Percentiles rank a stretch among this genome's conserved stretches.
Conservation (phyloP, 2,888 invertebrate species). For the Drosophila nr. medialis region DNA sequence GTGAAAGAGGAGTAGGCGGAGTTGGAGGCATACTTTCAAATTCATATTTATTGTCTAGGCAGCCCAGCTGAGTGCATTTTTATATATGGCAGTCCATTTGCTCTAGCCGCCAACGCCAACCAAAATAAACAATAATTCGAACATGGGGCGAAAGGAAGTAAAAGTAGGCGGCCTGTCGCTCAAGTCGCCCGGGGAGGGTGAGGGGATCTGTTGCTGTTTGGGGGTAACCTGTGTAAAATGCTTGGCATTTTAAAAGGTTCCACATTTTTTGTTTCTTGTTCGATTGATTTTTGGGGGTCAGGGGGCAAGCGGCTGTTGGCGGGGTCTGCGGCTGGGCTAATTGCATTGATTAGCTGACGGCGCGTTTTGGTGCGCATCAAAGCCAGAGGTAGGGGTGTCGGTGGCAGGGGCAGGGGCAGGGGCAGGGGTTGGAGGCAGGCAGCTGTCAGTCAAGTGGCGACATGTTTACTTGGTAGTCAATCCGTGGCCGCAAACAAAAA, state of each 20-base stretch:
- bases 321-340: slow-evolving; percentile 64
- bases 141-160: slow-evolving; percentile 52
- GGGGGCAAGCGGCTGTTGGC: slow-evolving; percentile 24
- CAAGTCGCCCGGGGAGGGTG: background rate
- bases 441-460: slow-evolving; percentile 79
- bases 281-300: slow-evolving; percentile 59
- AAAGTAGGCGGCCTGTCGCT: slow-evolving; percentile 37
- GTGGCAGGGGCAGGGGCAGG: background rate
- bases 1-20: background rate
- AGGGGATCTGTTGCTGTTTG: slow-evolving; percentile 5
- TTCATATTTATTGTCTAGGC: slow-evolving; percentile 80
- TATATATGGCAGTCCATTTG: slow-evolving; percentile 78
- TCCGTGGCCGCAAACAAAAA: slow-evolving; percentile 57
- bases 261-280: slow-evolving; percentile 51
- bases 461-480: slow-evolving; percentile 72
- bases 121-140: slow-evolving; percentile 80
- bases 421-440: slow-evolving; percentile 51
- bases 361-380: slow-evolving; percentile 76
- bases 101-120: slow-evolving; percentile 62
- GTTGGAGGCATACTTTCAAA: slow-evolving; percentile 67
- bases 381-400: slow-evolving; percentile 25
- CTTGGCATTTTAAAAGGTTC: slow-evolving; percentile 83
- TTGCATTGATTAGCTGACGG: slow-evolving; percentile 81
- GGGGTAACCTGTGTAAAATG: slow-evolving; percentile 65
- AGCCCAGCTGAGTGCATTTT: slow-evolving; percentile 75